Evolutionary conservation across 2,797 vertebrate species (phyloP), one percentile per base, ranked within the genome.

Genomic region (Megalops cyprinoides): DNA sequence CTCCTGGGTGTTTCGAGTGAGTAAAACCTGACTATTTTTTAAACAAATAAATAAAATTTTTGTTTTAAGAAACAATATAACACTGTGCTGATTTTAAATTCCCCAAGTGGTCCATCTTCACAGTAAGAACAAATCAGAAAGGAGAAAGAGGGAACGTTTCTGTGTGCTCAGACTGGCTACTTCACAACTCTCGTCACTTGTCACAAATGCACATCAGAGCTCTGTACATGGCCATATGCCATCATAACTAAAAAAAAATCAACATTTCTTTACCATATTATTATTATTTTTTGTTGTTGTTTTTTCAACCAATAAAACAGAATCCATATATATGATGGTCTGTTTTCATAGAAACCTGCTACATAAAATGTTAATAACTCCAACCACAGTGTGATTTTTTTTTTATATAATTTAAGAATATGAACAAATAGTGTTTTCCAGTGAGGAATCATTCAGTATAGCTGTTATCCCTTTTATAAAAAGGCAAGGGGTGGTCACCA

Each of bases 291-390:
- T 53, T 53, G 12, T 7, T 51, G 12, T 93, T 93, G 92, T 94
- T 93, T 93, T 90, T 91, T 93, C 92, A 94, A 93, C 90, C 92
- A 95, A 94, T 95, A 94, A 95, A 93, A 85, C 90, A 89, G 89
- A 93, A 85, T 92, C 90, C 88, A 90, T 62, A 8, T 18, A 49
- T 60, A 10, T 79, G 80, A 31, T 23, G 77, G 75, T 39, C 12
- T 81, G 31, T 82, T 84, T 83, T 37, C 51, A 77, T 82, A 69
- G 5, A 1, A n/a, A 1, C n/a, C 42, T 73, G 28, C 34, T 71
- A 56, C 46, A 48, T 51, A 28, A 42, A 48, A 3, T 28, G 51
- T 34, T 67, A 28, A 9, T 31, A 62, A 42, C 39, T 42, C 39
- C 39, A 23, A 14, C 4, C 10, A 71, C 67, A n/a, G 67, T 44